These are phyloP conservation scores for Dendropsophus ebraccatus DNA, from an alignment of 2,113 vertebrate species.

Conservation along the genomic window DNA sequence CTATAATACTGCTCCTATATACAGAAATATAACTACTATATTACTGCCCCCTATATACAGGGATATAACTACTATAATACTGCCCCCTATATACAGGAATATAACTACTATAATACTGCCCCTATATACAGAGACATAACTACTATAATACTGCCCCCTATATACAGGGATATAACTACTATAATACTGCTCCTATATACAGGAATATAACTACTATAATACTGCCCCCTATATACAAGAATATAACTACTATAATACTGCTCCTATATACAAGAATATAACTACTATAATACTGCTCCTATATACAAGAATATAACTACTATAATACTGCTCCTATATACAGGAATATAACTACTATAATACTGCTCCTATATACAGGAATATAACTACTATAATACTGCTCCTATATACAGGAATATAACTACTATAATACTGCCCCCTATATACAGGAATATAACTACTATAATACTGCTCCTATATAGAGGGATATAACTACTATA, in stretches of 20 bases:
- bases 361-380: background rate
- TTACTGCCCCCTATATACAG: background rate
- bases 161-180: slow-evolving; percentile 2
- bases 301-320: background rate
- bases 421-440: too few species aligned
- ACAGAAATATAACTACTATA: background rate
- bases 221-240: background rate
- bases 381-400: background rate
- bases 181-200: background rate
- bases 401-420: background rate
- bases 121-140: slow-evolving; percentile 1
- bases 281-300: slow-evolving; percentile 5
- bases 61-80: background rate
- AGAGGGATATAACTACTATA: too few species aligned
- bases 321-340: slow-evolving; percentile 1
- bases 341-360: background rate
- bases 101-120: background rate
- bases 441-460: too few species aligned
- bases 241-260: slow-evolving; percentile 27
- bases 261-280: slow-evolving; percentile 6
- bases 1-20: background rate
- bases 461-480: too few species aligned
- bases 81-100: too few species aligned
- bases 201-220: background rate
- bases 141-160: background rate